Conservation (phyloP, 2,888 invertebrate genomes). For the Tridacna gigas region DNA sequence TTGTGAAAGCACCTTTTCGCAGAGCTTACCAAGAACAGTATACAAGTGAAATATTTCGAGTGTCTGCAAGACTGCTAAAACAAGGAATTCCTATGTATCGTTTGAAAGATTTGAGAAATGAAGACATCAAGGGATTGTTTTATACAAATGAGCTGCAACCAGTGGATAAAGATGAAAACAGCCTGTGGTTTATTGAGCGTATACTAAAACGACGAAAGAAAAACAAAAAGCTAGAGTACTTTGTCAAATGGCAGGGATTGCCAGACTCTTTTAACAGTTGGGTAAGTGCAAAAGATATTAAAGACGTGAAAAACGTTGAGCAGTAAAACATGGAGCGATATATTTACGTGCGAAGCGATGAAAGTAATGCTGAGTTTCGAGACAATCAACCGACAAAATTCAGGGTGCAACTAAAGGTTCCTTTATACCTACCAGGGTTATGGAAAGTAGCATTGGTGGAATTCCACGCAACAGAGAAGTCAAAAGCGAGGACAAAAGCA, state of each 20-base stretch:
- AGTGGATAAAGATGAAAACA: too few species aligned
- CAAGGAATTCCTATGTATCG: slow-evolving; percentile 38
- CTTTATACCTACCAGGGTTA: slow-evolving; percentile 25
- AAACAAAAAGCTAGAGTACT: too few species aligned
- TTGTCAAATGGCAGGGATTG: too few species aligned
- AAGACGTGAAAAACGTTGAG: slow-evolving; percentile 13
- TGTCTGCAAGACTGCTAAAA: neutral
- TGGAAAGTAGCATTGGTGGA: slow-evolving; percentile 34
- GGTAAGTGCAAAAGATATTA: too few species aligned
- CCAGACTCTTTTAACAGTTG: too few species aligned
- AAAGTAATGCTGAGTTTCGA: slow-evolving; percentile 27
- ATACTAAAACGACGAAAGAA: slow-evolving; percentile 29
- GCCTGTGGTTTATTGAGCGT: slow-evolving; percentile 39
- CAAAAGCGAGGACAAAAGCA: slow-evolving; percentile 15
- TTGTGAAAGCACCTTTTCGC: too few species aligned
- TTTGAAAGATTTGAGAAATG: slow-evolving; percentile 33
- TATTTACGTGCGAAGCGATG: slow-evolving; percentile 43
- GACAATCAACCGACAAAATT: slow-evolving; percentile 29
- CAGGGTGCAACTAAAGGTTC: slow-evolving; percentile 34
- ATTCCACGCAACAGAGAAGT: too few species aligned
- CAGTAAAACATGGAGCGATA: slow-evolving; percentile 23
- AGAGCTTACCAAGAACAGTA: slow-evolving; percentile 37
- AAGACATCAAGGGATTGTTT: slow-evolving; percentile 33
- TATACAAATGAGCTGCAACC: slow-evolving; percentile 40
- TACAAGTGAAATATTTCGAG: slow-evolving; percentile 29